These are phyloP conservation scores for Platysternon megacephalum DNA, from an alignment of 2,113 vertebrate genomes.

Conservation along the genomic window DNA sequence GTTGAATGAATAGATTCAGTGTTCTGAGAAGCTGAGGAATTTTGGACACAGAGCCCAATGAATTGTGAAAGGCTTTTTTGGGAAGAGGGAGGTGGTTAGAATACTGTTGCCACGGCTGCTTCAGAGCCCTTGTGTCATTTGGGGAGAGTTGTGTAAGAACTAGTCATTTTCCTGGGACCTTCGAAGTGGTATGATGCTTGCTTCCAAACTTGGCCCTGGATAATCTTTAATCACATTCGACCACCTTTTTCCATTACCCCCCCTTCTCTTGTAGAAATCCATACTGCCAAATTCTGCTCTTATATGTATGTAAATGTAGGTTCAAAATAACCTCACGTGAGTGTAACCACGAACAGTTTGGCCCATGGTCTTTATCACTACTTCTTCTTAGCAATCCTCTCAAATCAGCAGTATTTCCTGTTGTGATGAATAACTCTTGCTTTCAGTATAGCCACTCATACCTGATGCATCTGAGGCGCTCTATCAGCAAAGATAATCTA, in stretches of 20 bases:
- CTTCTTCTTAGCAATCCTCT: not conserved
- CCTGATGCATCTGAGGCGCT: not conserved
- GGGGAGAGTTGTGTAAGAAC: not conserved
- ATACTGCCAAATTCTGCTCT: not conserved
- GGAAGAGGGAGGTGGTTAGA: slow-evolving; percentile 34
- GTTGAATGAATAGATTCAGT: slow-evolving; percentile 72
- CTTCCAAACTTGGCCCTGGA: not conserved
- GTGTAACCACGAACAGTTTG: not conserved
- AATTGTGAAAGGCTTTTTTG: slow-evolving; percentile 49
- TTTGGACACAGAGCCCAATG: slow-evolving; percentile 49
- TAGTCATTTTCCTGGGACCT: not conserved
- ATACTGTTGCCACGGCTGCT: slow-evolving; percentile 1
- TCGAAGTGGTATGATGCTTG: not conserved
- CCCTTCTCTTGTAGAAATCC: not conserved
- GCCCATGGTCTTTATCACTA: not conserved
- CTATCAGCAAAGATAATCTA: not conserved
- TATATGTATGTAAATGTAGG: not conserved
- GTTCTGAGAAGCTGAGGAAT: slow-evolving; percentile 54
- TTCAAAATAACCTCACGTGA: not conserved
- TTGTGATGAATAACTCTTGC: not conserved
- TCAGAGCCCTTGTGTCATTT: not conserved
- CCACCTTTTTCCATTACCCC: not conserved
- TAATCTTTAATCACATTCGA: not conserved
- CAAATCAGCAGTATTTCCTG: not conserved
- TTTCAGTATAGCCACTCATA: not conserved